Conservation (phyloP, 2,797 vertebrate genomes). For the Myotis vivesi region DNA sequence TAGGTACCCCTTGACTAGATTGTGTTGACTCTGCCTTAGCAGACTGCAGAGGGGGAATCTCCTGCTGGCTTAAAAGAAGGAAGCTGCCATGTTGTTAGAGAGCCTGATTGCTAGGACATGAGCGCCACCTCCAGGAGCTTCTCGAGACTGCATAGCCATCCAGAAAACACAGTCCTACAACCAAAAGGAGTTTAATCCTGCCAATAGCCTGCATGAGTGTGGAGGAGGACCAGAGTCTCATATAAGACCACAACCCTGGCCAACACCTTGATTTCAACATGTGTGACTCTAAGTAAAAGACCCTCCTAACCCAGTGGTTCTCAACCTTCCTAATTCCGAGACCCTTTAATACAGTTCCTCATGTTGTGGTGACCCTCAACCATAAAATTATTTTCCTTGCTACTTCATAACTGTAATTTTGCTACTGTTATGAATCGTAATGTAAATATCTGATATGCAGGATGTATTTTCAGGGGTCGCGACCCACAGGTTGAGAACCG, state of each 20-base stretch:
- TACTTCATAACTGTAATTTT: too few species aligned
- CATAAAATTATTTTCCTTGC: too few species aligned
- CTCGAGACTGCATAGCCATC: neutral
- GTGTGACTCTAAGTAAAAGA: neutral
- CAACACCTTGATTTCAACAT: neutral
- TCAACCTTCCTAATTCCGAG: too few species aligned
- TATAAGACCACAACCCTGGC: neutral
- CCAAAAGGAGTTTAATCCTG: neutral
- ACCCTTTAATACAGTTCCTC: too few species aligned
- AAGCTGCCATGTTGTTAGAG: neutral
- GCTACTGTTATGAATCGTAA: too few species aligned
- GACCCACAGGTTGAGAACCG: too few species aligned
- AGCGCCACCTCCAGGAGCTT: neutral
- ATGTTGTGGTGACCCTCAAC: too few species aligned
- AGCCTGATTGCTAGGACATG: neutral
- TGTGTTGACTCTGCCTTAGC: neutral
- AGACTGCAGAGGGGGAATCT: neutral
- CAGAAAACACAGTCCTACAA: neutral
- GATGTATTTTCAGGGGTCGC: too few species aligned
- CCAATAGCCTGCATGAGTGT: neutral
- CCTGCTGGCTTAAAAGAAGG: neutral
- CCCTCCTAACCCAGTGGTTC: neutral
- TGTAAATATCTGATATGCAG: too few species aligned
- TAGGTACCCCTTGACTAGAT: neutral
- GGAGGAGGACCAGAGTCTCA: neutral